Percentiles rank a stretch among this genome's conserved stretches.
phyloP scores from a whole-genome alignment of 2,113 vertebrate genomes.

The Channa maculata region DNA sequence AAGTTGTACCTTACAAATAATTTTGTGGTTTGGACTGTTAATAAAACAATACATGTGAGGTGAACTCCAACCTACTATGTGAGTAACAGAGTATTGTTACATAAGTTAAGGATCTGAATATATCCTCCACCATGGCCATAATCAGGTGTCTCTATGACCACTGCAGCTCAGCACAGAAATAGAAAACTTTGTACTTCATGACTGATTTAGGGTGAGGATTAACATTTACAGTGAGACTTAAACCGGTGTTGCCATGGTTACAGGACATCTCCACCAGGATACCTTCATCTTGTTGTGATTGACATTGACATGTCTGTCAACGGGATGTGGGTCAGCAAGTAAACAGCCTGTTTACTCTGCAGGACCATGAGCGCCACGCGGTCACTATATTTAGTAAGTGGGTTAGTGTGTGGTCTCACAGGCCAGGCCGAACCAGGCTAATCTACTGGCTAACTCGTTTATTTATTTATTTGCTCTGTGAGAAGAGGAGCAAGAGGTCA shows the following conservation, averaged over 20 bases:
- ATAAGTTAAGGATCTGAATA: background rate
- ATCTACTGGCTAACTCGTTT: conserved; percentile 43
- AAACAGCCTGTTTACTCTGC: conserved; percentile 51
- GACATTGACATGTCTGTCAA: background rate
- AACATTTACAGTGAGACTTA: background rate
- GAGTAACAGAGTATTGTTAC: no score
- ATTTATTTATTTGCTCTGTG: background rate
- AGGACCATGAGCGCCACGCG: conserved; percentile 45
- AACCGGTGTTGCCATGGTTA: background rate
- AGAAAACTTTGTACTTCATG: background rate
- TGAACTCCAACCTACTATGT: no score
- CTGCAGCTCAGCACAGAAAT: background rate
- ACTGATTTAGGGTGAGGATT: conserved; percentile 1
- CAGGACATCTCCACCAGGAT: background rate
- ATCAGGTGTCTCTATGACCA: background rate
- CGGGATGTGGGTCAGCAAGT: conserved; percentile 65
- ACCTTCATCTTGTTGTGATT: background rate
- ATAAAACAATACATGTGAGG: no score
- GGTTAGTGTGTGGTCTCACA: conserved; percentile 64
- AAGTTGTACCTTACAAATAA: no score
- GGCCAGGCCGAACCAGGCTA: conserved; percentile 57
- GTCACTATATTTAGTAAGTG: conserved; percentile 73
- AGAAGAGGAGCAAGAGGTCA: background rate
- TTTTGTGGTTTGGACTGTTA: no score
- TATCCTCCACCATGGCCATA: background rate